phyloP scores from a whole-genome alignment of 2,888 invertebrate genomes.

The Lacanobia wlatinum region DNA sequence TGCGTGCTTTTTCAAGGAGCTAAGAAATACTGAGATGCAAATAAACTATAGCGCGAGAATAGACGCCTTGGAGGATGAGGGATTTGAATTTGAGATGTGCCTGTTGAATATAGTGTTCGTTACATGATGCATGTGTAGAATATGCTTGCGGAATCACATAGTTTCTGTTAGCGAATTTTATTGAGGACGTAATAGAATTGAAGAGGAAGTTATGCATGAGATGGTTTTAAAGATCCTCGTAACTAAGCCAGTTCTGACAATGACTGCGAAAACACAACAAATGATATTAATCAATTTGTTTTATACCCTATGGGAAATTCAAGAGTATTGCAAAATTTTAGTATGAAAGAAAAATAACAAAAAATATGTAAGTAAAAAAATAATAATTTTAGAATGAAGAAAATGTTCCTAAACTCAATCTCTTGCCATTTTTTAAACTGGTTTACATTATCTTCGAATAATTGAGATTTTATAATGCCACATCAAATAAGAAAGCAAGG shows the following conservation, averaged over 20 bases:
- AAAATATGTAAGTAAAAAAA: no score
- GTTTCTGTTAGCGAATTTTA: conserved; percentile 26
- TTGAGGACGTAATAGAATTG: background rate
- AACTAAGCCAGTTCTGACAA: no score
- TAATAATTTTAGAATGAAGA: no score
- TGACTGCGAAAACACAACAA: no score
- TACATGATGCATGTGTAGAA: conserved; percentile 41
- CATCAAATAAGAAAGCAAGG: background rate
- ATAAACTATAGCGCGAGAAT: conserved; percentile 55
- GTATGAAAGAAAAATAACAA: no score
- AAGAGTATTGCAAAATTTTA: no score
- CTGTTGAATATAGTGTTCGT: conserved; percentile 48
- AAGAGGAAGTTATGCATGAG: background rate
- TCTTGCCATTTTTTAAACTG: no score
- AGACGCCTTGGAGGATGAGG: conserved; percentile 47
- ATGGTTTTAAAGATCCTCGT: no score
- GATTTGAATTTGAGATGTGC: conserved; percentile 59
- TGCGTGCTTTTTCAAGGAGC: conserved; percentile 73
- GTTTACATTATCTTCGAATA: no score
- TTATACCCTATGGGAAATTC: no score
- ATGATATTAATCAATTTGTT: no score
- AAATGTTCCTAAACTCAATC: no score
- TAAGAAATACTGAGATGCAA: conserved; percentile 63
- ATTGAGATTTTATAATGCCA: background rate
- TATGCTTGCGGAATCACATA: conserved; percentile 43